Evolutionary conservation across 2,113 vertebrate genomes (phyloP), one percentile per base, ranked within the genome.

Genomic region (Oceanodroma tethys): DNA sequence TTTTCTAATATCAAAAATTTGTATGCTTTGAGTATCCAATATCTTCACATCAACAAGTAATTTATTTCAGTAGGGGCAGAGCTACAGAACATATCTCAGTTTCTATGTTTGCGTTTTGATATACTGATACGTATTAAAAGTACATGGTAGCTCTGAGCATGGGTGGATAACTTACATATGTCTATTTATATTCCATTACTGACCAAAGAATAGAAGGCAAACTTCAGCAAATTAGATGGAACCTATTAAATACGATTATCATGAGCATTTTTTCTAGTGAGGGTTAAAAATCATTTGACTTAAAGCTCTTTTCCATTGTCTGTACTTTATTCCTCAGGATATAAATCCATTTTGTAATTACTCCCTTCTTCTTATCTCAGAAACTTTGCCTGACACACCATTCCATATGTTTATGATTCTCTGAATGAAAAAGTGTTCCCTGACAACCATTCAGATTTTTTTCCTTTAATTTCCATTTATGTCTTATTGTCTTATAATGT

Each of bases 321-420:
- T 96, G 81, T 93, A 93, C 93, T 97, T 97, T 97, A 93, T 63
- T 98, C 94, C 92, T 96, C 74, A 47, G 96, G 96, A 95, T 97
- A 98, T 98, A 98, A 98, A 98, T 98, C 97, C 91, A 93, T 98
- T 98, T 98, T 98, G 97, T 98, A 98, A 98, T 98, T 98, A 98
- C 97, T 97, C 94, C 90, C 94, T 88, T 95, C 95, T 92, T 96
- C 97, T 98, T 96, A 92, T 98, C 97, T 98, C 97, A 97, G 98
- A 98, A 98, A 98, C 97, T 98, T 98, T 98, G 95, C 97, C 97
- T 98, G 98, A 98, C 98, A 98, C 94, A 95, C 96, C 95, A 98
- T 98, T 98, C 98, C 98, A 98, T 98, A 98, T 98, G 98, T 98
- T 98, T 98, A 98, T 98, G 98, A 98, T 98, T 98, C 97, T 98